Evolutionary conservation across 1,140 invertebrate species (phyloP), one percentile per base, ranked within the genome.

Genomic region (Drosophila saltans): DNA sequence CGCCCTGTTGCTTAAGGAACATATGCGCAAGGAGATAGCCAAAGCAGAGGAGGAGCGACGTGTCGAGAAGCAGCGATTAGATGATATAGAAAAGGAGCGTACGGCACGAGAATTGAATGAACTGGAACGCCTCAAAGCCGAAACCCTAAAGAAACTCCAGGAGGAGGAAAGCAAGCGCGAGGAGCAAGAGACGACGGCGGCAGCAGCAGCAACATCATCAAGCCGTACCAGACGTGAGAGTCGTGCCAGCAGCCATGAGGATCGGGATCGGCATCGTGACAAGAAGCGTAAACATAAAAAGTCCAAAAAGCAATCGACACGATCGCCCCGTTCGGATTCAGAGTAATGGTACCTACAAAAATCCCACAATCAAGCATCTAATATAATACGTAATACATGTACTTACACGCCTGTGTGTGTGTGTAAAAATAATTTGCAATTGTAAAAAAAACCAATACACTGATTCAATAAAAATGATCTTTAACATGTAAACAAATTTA

Each of bases 11-110:
- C 75, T 94, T 1, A 93, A 93, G 66, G 94, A 94, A 64, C 93
- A 94, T 71, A 94, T 94, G 93, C 93, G 94, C 78, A 92, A 94
- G 69, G 93, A 93, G 69, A 91, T 93, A 56, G 82, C 91, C 78
- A 92, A 92, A 74, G 45, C 45, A 5, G 90, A 90, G 92, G 80
- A 91, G 90, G 80, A 93, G 83, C 75, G 92, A 80, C 83, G 93
- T 72, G 74, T 92, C 69, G 80, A 91, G 84, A 69, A 93, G 55
- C 81, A 81, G 73, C 77, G 90, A 16, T 60, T 81, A 28, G 91
- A 92, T 24, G 91, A 92, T 21, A n/a, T 91, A 9, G 88, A 92
- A 52, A 91, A 91, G 56, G 82, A 91, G 48, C 90, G 90, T 60
- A 91, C 90, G 26, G 83, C 90, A 3, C 76, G 77, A 3, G 91